Evolutionary conservation across 2,888 invertebrate genomes (phyloP), one percentile per base, ranked within the genome.

Genomic region (Drosophila barbarae): DNA sequence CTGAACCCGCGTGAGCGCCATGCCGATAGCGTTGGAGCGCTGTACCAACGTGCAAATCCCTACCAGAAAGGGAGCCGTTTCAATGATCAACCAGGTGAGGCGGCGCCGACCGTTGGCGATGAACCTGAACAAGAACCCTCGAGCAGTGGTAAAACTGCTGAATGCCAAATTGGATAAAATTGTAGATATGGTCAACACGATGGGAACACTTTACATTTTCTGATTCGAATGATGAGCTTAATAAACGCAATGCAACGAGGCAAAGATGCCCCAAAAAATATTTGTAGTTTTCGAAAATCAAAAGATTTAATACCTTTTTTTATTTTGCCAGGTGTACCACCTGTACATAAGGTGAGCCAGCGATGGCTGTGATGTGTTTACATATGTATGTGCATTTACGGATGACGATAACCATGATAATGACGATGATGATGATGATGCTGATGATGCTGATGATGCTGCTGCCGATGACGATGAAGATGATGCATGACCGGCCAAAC

Each of bases 1-100:
- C 61, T 87, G 15, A 83, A 88, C n/a, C 88, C 87, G 15, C 84
- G 89, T 15, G 88, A 87, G 74, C 86, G 89, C 5, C 85, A 86
- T 32, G 76, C 84, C 5, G 88, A 88, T 5, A 89, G 89, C 71
- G 69, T 79, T 32, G 82, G 85, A 0, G 76, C 87, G 72, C 21
- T 75, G 64, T 42, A 87, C 87, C 6, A 88, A 87, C 39, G 84
- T 88, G 0, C 87, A 88, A 58, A 89, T 89, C 57, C 89, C 89
- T 32, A 79, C 87, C 23, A 81, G 76, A 8, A 76, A 83, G 70
- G 89, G 87, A 21, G 78, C 88, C 3, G 83, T 81, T 28, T 82
- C 82, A 26, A 56, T 88, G 32, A 51, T 88, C 4, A 39, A 28
- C 0, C 72, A 82, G 36, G 60, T 88, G 23, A 85, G 87, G 36